A percentile compares a stretch with the other conserved stretches of the same genome.
These are phyloP conservation scores for Neotoxoptera formosana DNA, from an alignment of 1,140 invertebrate genomes.

Conservation along the genomic window DNA sequence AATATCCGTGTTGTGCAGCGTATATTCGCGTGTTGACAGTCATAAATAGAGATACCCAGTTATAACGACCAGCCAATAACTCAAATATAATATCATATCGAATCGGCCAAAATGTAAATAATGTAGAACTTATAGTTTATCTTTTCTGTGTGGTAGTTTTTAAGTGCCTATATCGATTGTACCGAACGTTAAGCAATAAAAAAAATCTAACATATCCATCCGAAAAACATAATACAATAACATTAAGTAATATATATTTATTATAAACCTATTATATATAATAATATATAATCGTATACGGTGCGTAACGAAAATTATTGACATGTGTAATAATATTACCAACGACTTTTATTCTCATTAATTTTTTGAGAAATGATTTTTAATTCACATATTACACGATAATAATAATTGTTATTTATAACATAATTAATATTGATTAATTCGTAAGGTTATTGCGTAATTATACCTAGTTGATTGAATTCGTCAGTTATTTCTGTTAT, in stretches of 20 bases:
- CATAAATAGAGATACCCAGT: neutral
- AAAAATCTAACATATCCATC: neutral
- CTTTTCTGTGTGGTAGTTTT: neutral
- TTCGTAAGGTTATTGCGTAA: neutral
- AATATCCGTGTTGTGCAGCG: neutral
- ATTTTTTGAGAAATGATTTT: too few relatives aligned
- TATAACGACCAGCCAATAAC: neutral
- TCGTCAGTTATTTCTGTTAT: neutral
- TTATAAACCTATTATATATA: too few relatives aligned
- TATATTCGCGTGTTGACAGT: neutral
- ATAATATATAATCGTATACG: too few relatives aligned
- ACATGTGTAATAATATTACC: neutral
- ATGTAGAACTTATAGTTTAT: neutral
- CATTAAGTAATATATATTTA: neutral
- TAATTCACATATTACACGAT: too few relatives aligned
- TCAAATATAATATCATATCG: neutral
- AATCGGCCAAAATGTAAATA: neutral
- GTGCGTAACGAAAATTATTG: neutral
- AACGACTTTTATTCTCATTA: neutral
- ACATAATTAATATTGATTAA: neutral
- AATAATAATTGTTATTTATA: neutral
- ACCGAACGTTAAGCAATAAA: neutral
- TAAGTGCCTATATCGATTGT: neutral
- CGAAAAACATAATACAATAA: neutral
- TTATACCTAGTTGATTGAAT: neutral